phyloP scores from a whole-genome alignment of 2,888 invertebrate species.

The Apotomis betuletana region DNA sequence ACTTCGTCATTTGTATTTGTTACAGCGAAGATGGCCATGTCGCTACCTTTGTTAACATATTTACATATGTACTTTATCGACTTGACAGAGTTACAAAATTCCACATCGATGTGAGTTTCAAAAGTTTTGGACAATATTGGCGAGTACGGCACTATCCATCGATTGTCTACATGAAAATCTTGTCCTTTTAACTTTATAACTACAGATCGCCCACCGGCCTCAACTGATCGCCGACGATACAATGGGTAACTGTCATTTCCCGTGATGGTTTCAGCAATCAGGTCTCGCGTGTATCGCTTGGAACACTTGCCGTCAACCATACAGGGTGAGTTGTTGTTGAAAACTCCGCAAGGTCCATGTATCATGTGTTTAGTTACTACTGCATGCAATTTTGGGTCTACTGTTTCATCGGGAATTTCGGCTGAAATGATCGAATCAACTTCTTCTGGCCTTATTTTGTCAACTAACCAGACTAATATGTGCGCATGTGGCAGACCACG shows the following conservation, averaged over 20 bases:
- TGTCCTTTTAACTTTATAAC: neutral
- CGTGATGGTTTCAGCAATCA: slow-evolving; percentile 40
- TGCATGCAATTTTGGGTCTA: neutral
- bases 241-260: slow-evolving; percentile 41
- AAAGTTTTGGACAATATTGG: slow-evolving; percentile 43
- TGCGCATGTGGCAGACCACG: neutral
- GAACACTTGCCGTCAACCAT: slow-evolving; percentile 41
- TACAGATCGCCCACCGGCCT: slow-evolving; percentile 30
- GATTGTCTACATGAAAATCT: slow-evolving; percentile 40
- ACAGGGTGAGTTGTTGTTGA: slow-evolving; percentile 34
- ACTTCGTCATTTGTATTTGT: slow-evolving; percentile 47
- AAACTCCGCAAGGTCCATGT: neutral
- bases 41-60: slow-evolving; percentile 45
- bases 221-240: slow-evolving; percentile 38
- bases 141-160: slow-evolving; percentile 45
- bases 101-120: slow-evolving; percentile 49
- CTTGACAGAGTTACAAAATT: slow-evolving; percentile 59
- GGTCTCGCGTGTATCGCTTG: slow-evolving; percentile 42
- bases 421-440: neutral
- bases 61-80: slow-evolving; percentile 15
- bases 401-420: neutral
- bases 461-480: neutral
- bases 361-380: slow-evolving; percentile 2
- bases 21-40: slow-evolving; percentile 44
- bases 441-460: neutral